These are phyloP conservation scores for Taeniopygia guttata DNA, from an alignment of 2,797 vertebrate species.

Conservation along the genomic window DNA sequence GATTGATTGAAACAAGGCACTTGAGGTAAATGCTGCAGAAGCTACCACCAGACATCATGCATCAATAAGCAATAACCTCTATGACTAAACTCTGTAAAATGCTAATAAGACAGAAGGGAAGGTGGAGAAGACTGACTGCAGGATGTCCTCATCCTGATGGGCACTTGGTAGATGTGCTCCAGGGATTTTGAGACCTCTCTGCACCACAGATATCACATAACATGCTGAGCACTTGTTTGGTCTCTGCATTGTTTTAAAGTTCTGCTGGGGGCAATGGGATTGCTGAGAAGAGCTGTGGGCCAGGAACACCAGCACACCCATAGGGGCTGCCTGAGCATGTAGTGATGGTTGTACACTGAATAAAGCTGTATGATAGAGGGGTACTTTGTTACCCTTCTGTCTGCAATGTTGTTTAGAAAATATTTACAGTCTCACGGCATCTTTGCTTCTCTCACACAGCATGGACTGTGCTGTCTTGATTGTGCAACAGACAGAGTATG, in stretches of 20 bases:
- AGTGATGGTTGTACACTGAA: not conserved
- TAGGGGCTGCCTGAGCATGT: rapidly evolving
- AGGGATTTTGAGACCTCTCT: not conserved
- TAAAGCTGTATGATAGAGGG: not conserved
- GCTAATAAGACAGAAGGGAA: constrained; percentile 18
- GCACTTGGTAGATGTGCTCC: not conserved
- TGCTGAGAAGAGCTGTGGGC: not conserved
- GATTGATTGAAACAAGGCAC: not conserved
- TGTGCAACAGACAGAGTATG: not conserved
- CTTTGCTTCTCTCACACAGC: not conserved
- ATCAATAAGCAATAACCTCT: constrained; percentile 16
- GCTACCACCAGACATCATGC: not conserved
- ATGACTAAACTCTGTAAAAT: not conserved
- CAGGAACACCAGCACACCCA: rapidly evolving
- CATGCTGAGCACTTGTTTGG: not conserved
- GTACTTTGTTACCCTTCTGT: not conserved
- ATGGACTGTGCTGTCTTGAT: not conserved
- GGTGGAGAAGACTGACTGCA: constrained; percentile 22
- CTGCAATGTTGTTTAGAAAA: not conserved
- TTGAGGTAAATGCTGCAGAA: not conserved
- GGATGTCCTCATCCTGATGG: not conserved
- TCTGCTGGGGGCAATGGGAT: not conserved
- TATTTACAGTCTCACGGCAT: not conserved
- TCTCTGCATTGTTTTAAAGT: not conserved
- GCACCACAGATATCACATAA: not conserved